Evolutionary conservation across 2,113 vertebrate genomes (phyloP).

Genomic region (Scortum barcoo): DNA sequence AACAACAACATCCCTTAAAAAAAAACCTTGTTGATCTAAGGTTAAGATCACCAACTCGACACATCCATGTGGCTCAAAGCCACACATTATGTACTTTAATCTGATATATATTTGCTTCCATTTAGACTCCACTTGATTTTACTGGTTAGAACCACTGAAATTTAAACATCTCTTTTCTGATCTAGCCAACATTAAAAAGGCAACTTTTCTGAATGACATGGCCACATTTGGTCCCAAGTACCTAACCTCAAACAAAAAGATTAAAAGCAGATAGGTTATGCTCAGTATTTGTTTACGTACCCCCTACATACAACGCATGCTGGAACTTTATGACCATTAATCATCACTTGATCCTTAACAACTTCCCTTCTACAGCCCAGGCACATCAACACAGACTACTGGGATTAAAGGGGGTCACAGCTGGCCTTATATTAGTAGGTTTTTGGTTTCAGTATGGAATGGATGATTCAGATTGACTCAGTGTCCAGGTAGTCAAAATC

Average conservation of each 20-base stretch:
- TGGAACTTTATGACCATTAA: conserved; percentile 48
- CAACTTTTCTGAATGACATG: neutral
- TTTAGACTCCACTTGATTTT: conserved; percentile 12
- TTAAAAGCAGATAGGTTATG: conserved; percentile 20
- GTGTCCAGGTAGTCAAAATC: conserved; percentile 58
- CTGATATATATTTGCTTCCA: neutral
- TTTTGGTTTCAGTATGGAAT: conserved; percentile 55
- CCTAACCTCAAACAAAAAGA: conserved; percentile 3
- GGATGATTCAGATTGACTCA: conserved; percentile 70
- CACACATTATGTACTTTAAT: neutral
- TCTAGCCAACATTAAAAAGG: neutral
- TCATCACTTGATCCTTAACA: conserved; percentile 41
- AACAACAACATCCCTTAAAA: conserved; percentile 4
- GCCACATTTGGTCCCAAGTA: neutral
- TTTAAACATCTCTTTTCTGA: neutral
- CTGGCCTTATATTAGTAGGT: conserved; percentile 38
- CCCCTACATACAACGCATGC: conserved; percentile 27
- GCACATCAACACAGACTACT: conserved; percentile 21
- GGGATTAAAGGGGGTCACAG: conserved; percentile 54
- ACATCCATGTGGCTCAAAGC: conserved; percentile 17
- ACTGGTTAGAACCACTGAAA: neutral
- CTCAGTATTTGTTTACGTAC: neutral
- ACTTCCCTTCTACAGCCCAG: conserved; percentile 49
- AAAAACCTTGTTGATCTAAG: neutral
- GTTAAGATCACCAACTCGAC: neutral